Base-by-base conservation (phyloP, 2,888 invertebrate genomes). In the Gasteruption jaculator region DNA sequence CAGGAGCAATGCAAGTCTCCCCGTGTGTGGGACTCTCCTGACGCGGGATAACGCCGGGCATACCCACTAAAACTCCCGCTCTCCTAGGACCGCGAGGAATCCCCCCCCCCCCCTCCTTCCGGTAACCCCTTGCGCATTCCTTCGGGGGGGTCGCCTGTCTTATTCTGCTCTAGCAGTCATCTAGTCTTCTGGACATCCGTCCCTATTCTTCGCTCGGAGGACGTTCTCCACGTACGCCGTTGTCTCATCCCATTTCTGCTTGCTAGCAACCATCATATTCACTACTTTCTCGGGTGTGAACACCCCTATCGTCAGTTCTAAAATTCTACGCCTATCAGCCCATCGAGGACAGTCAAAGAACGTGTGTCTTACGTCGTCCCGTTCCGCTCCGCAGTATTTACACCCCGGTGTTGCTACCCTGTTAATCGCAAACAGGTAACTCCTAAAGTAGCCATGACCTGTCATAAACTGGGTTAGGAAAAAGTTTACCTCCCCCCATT, bases 401-500 rank as follows among this genome's bases (percentile, higher is more conserved):
- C 48, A 46, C 7, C 12, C 15, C 12, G 38, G 27, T n/a, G 11
- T 20, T 1, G 14, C 33, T 7, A 33, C 26, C 31, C 40, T 49
- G 1, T 27, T 39, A 22, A 46, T 37, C 10, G 21, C 42, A 18
- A 38, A 11, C 7, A 50, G 44, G 40, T 48, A 52, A 6, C 32
- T 15, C 6, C 24, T 30, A 31, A 52, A 56, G 26, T 44, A 49
- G 10, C 49, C 53, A 25, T 53, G 53, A 4, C 46, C 49, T 6
- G 38, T 40, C 2, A 49, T 41, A 10, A 50, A 40, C 34, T 50
- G 50, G 2, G 50, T 51, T 4, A 50, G 27, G 40, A 48, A 45
- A 8, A 39, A 50, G 11, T 43, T 21, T 4, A 47, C 38, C 18
- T 53, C 48, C 5, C 50, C 52, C 19, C 52, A 45, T 7, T 20